phyloP scores from a whole-genome alignment of 2,888 invertebrate species.

The Dusona sp. region DNA sequence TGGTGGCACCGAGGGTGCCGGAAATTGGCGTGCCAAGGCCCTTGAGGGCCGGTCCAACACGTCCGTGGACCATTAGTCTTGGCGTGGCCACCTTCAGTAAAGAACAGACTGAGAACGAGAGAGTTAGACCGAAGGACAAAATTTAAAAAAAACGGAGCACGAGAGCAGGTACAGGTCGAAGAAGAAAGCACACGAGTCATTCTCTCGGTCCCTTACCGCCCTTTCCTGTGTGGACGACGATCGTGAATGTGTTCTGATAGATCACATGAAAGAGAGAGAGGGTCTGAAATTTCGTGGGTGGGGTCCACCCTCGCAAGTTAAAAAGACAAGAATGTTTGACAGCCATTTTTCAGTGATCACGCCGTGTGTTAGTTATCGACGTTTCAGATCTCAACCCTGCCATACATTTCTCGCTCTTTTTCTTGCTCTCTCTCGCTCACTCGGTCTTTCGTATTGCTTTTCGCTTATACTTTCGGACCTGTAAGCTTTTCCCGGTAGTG shows the following conservation, averaged over 20 bases:
- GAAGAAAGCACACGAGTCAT: conserved; percentile 30
- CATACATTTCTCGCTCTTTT: conserved; percentile 24
- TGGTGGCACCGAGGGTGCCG: conserved; percentile 72
- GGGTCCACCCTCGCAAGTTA: conserved; percentile 79
- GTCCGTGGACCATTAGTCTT: conserved; percentile 80
- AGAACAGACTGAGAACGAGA: conserved; percentile 69
- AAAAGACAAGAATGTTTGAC: conserved; percentile 84
- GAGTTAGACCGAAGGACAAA: conserved; percentile 67
- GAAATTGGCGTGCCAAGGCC: conserved; percentile 78
- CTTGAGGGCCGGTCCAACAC: conserved; percentile 77
- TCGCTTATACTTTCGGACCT: conserved; percentile 40
- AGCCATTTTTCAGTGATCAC: conserved; percentile 84
- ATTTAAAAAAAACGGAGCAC: conserved; percentile 57
- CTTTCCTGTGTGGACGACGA: conserved; percentile 19
- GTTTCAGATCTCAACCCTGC: conserved; percentile 69
- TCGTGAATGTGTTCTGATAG: conserved; percentile 61
- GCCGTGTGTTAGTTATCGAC: conserved; percentile 82
- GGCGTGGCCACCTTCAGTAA: conserved; percentile 66
- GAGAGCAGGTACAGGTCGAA: conserved; percentile 66
- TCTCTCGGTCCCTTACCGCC: not conserved
- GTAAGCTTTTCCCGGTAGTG: conserved; percentile 42
- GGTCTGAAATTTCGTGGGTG: conserved; percentile 71
- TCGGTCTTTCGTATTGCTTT: conserved; percentile 9
- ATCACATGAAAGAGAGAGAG: conserved; percentile 34
- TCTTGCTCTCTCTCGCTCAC: conserved; percentile 43